Conservation (phyloP, 2,888 invertebrate species). For the Cryptops parisi region DNA sequence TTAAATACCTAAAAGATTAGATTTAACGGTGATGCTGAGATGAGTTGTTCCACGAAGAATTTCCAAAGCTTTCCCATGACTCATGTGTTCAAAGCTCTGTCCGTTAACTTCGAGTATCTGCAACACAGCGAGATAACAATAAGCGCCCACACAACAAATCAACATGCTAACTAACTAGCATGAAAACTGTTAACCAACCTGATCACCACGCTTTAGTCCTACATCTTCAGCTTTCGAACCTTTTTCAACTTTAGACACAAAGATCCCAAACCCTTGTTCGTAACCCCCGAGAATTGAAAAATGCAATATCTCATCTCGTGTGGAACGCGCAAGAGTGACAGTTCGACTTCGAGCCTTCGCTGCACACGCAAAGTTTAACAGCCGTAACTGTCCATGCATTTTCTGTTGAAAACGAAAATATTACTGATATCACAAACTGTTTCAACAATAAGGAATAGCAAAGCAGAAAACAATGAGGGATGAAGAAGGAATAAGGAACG, state of each 20-base stretch:
- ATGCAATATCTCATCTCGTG: conserved; percentile 77
- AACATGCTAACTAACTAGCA: no score
- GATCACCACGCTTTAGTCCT: conserved; percentile 91
- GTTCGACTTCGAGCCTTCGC: conserved; percentile 88
- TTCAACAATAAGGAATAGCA: no score
- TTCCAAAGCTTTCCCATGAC: conserved; percentile 79
- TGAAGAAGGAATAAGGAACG: no score
- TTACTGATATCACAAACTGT: no score
- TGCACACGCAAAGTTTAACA: conserved; percentile 92
- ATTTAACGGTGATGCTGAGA: conserved; percentile 89
- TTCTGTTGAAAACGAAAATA: conserved; percentile 33
- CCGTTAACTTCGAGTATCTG: conserved; percentile 91
- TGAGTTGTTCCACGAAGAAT: conserved; percentile 87
- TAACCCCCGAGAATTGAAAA: conserved; percentile 89
- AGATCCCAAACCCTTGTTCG: conserved; percentile 83
- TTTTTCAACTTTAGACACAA: conserved; percentile 85
- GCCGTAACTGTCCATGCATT: conserved; percentile 55
- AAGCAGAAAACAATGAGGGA: no score
- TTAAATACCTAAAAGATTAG: conserved; percentile 65
- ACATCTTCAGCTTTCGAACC: conserved; percentile 90
- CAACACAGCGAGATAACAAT: conserved; percentile 13
- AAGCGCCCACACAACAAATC: no score
- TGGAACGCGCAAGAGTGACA: conserved; percentile 79
- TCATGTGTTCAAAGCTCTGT: conserved; percentile 87
- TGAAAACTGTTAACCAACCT: no score